Percentiles rank a stretch among this genome's conserved stretches.
phyloP scores from a whole-genome alignment of 2,888 invertebrate species.

The Orthonevra nobilis region DNA sequence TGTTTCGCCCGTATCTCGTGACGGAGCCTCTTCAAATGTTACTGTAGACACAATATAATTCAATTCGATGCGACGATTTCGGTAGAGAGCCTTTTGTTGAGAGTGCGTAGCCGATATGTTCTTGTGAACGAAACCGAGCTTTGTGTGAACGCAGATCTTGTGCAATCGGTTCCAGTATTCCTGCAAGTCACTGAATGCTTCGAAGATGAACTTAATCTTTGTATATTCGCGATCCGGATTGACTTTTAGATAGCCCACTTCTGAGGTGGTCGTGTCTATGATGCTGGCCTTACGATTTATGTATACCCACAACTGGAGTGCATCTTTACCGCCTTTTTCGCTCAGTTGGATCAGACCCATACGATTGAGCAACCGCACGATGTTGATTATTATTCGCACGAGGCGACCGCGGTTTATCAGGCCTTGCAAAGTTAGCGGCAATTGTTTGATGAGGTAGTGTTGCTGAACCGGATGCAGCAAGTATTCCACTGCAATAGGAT shows the following conservation, averaged over 20 bases:
- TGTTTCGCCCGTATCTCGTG: constrained; percentile 82
- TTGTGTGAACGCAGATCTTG: constrained; percentile 85
- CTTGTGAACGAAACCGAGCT: constrained; percentile 79
- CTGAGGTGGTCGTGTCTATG: constrained; percentile 84
- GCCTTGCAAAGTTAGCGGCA: constrained; percentile 80
- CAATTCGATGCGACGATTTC: constrained; percentile 68
- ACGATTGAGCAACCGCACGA: constrained; percentile 83
- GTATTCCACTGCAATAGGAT: constrained; percentile 82
- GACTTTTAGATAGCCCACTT: constrained; percentile 83
- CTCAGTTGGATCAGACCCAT: constrained; percentile 85
- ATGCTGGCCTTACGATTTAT: constrained; percentile 84
- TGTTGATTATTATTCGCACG: constrained; percentile 76
- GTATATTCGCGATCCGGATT: constrained; percentile 82
- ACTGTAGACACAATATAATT: constrained; percentile 71
- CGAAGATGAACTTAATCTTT: constrained; percentile 82
- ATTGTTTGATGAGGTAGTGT: constrained; percentile 83
- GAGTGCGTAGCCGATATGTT: no score
- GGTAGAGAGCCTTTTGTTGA: constrained; percentile 26
- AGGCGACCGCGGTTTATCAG: constrained; percentile 74
- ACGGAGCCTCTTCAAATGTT: constrained; percentile 74
- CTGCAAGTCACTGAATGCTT: constrained; percentile 81
- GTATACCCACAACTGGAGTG: constrained; percentile 86
- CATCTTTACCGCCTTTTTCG: constrained; percentile 84
- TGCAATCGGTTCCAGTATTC: constrained; percentile 87
- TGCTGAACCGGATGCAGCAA: constrained; percentile 85